Conservation (phyloP, 2,113 vertebrate genomes). For the Micronisus gabar region DNA sequence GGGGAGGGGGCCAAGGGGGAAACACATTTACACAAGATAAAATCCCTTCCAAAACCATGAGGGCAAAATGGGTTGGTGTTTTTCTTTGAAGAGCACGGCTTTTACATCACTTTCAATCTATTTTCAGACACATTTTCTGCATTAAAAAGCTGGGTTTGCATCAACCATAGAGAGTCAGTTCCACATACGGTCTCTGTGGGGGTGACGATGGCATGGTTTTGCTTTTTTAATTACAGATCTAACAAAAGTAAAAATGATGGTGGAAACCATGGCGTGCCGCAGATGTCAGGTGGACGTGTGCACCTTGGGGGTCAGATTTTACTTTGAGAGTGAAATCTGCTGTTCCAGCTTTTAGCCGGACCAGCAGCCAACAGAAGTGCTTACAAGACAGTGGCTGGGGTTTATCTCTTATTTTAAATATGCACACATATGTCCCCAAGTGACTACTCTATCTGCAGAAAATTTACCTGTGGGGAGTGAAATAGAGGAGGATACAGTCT, state of each 20-base stretch:
- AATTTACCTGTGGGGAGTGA: background rate
- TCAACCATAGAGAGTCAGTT: background rate
- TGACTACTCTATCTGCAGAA: background rate
- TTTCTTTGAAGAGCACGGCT: background rate
- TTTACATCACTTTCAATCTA: background rate
- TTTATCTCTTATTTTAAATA: background rate
- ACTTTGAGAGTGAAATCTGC: background rate
- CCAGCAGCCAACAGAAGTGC: background rate
- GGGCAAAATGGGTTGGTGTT: background rate
- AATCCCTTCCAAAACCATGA: background rate
- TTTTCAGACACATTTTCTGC: background rate
- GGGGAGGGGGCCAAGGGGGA: background rate
- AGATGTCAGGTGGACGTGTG: background rate
- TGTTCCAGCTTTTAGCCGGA: background rate
- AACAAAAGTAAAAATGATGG: background rate
- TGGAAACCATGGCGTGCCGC: background rate
- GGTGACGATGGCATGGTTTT: background rate
- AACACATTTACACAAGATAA: slow-evolving; percentile 19
- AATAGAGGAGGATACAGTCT: background rate
- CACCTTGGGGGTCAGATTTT: background rate
- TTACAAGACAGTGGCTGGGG: background rate
- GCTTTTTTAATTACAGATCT: background rate
- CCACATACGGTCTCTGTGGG: background rate
- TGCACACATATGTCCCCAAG: background rate
- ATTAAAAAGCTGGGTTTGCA: background rate